Percentiles rank a stretch among this genome's conserved stretches.
phyloP scores from a whole-genome alignment of 2,113 vertebrate genomes.

The Chamaea fasciata region DNA sequence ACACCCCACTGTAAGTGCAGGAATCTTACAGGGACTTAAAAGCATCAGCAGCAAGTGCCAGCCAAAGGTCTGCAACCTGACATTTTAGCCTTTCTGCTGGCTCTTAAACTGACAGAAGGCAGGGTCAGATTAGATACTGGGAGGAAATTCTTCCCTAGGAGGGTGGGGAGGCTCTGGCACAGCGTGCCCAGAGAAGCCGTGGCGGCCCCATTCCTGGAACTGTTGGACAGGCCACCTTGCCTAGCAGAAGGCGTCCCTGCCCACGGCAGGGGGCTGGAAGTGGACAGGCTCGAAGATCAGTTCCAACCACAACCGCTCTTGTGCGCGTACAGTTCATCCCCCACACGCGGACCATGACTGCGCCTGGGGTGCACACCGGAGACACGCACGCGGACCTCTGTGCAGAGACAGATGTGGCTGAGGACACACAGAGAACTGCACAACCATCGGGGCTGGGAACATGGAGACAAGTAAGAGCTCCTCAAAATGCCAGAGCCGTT shows the following conservation, averaged over 20 bases:
- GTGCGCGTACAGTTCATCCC: rapidly evolving
- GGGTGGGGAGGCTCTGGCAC: rapidly evolving
- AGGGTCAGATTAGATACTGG: not conserved
- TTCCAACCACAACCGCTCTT: not conserved
- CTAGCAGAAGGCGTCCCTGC: not conserved
- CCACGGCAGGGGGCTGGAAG: not conserved
- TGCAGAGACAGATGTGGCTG: not conserved
- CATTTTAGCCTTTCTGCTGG: not conserved
- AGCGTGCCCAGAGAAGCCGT: not conserved
- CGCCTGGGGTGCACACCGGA: rapidly evolving
- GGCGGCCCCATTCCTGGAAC: not conserved
- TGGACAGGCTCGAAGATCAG: not conserved
- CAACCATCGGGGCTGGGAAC: not conserved
- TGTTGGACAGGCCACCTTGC: rapidly evolving
- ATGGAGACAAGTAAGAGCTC: not conserved
- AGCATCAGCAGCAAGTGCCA: not conserved
- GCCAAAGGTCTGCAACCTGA: not conserved
- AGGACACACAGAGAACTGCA: not conserved
- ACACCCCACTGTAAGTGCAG: not conserved
- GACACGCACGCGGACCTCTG: rapidly evolving
- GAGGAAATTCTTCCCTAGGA: not conserved
- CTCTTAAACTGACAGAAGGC: not conserved
- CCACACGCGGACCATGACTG: rapidly evolving
- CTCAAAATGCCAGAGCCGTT: not conserved
- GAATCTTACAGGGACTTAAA: not conserved